Percentiles rank a stretch among this genome's conserved stretches.
phyloP scores from a whole-genome alignment of 2,113 vertebrate species.

The Rostratula benghalensis region DNA sequence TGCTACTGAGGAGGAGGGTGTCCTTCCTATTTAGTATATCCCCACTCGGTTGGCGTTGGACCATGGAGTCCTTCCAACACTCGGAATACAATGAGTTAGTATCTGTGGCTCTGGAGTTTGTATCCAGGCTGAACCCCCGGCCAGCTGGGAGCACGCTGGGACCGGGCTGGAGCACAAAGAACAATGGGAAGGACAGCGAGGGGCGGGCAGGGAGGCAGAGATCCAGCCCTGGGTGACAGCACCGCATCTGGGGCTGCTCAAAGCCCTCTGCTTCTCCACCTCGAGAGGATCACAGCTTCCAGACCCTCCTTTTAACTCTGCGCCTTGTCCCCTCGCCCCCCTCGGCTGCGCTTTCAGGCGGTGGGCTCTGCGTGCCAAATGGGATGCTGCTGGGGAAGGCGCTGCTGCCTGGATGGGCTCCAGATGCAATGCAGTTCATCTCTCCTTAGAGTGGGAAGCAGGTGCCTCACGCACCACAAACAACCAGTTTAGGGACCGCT shows the following conservation, averaged over 20 bases:
- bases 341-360: accelerated
- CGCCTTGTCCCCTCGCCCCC: not conserved
- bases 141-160: conserved; percentile 60
- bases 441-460: conserved; percentile 27
- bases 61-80: conserved; percentile 1
- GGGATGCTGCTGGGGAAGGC: conserved; percentile 15
- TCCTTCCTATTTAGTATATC: not conserved
- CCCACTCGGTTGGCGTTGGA: not conserved
- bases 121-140: not conserved
- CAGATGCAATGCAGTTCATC: conserved; percentile 33
- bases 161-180: not conserved
- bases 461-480: not conserved
- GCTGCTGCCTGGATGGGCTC: conserved; percentile 52
- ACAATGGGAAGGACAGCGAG: not conserved
- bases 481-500: not conserved
- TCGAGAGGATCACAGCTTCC: conserved; percentile 24
- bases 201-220: not conserved
- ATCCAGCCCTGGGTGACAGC: not conserved
- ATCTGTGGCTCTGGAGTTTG: conserved; percentile 9
- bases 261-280: not conserved
- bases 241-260: not conserved
- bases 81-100: not conserved
- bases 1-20: accelerated
- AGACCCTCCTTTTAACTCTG: conserved; percentile 48
- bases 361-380: conserved; percentile 30